Conservation (phyloP, 2,888 invertebrate genomes). For the Eristalis arbustorum region DNA sequence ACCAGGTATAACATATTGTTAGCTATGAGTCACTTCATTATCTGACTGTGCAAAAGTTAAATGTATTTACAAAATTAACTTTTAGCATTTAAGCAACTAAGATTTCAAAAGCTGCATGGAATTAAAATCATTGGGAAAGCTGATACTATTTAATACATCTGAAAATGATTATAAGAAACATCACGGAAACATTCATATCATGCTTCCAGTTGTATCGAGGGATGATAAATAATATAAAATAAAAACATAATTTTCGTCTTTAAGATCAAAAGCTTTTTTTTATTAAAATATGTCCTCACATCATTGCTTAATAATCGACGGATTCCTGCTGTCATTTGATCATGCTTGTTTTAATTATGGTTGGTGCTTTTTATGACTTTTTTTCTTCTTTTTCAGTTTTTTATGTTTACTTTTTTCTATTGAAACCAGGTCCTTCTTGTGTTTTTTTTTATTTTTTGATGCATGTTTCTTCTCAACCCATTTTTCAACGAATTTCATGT, state of each 20-base stretch:
- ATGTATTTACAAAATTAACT: not conserved
- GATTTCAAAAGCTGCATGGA: not conserved
- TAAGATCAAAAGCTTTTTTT: not conserved
- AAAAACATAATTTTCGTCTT: too few species aligned
- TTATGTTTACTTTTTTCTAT: conserved; percentile 65
- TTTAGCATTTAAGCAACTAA: not conserved
- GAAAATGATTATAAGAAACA: too few species aligned
- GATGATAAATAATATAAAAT: too few species aligned
- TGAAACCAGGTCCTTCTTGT: conserved; percentile 49
- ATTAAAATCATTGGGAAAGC: not conserved
- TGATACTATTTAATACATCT: too few species aligned
- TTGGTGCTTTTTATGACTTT: conserved; percentile 49
- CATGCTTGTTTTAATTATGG: conserved; percentile 3
- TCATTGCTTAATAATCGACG: not conserved
- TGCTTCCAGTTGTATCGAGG: too few species aligned
- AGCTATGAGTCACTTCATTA: not conserved
- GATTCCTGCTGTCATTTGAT: not conserved
- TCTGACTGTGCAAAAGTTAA: too few species aligned
- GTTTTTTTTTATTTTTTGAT: conserved; percentile 21
- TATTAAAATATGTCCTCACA: not conserved
- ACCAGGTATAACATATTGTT: not conserved
- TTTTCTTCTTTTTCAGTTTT: conserved; percentile 71
- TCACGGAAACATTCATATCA: too few species aligned
- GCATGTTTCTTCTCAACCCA: conserved; percentile 73
- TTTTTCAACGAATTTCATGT: conserved; percentile 70